Base-by-base conservation (phyloP, 2,797 vertebrate genomes). In the Distichodus sexfasciatus region DNA sequence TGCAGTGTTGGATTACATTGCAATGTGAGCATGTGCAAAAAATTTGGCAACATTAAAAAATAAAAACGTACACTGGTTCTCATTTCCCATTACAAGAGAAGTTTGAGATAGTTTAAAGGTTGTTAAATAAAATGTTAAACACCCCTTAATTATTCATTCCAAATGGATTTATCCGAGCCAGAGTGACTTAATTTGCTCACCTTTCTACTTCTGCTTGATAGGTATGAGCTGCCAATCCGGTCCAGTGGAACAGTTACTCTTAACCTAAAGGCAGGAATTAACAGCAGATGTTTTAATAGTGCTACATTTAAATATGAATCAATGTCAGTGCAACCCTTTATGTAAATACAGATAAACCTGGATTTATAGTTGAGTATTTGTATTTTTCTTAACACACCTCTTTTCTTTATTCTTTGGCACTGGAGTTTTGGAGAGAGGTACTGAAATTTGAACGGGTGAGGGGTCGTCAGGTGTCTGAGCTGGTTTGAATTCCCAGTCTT, bases 221-320 rank as follows among this genome's bases (percentile, higher is more conserved):
- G 79, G 11, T 87, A 77, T 60, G 87, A 88, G 63, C 84, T 55
- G 12, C 90, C 82, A 1, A 93, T 89, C 15, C 87, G 68, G 74
- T 93, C 91, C 65, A 93, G 63, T 50, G 87, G 91, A 73, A 65
- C 66, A 1, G 82, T 79, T 0, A 89, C 80, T 31, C 87, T 90
- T 67, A 82, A 87, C 82, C 90, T 93, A 67, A 10, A 17, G 43
- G 10, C 24, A 36, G 36, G 31, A 55, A 15, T 19, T 23, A 23
- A 54, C 9, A 3, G 29, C 24, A 1, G 33, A 28, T n/a, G 53
- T 29, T 10, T 12, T 11, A 54, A 8, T 38, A 11, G 62, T 26
- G 40, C n/a, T n/a, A n/a, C n/a, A 4, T 46, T 9, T 4, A 51
- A 40, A 21, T 24, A n/a, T n/a, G n/a, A n/a, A n/a, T n/a, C n/a